Base-by-base conservation (phyloP, 1,140 invertebrate genomes). In the Zophobas atratus region DNA sequence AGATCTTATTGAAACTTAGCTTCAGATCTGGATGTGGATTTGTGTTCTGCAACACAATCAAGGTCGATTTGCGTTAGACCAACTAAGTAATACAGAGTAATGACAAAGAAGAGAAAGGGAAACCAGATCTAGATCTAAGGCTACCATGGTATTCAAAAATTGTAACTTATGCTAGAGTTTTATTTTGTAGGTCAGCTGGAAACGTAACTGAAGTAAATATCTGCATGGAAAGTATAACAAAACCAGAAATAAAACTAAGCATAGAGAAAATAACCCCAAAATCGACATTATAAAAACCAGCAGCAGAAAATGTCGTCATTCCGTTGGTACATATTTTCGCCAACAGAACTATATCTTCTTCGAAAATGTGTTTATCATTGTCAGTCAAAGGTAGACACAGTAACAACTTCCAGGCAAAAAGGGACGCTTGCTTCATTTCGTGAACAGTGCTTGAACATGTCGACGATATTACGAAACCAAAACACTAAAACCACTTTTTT, bases 401-500 rank as follows among this genome's bases (percentile, higher is more conserved):
- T 6, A 51, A 20, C 49, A 51, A 20, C n/a, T 51, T 20, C 3
- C 3, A 51, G 2, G 6, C 49, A 4, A 51, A 6, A 20, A 51
- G 2, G 2, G 49, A 4, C 2, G 49, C 49, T 51, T 51, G 49
- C n/a, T 51, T 51, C 49, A 51, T 51, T 6, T 20, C 20, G 2
- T 20, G 4, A 6, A 51, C 49, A 4, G 49, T 51, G 4, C 20
- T 51, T 51, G 49, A 6, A 20, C 49, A 51, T 20, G 49, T 6
- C 3, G 49, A 51, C n/a, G 49, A 4, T 20, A 51, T 51, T 2
- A 20, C 2, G 2, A 51, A 2, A 4, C 49, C 49, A 51, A 51
- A 51, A 51, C 4, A 51, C 49, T 51, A 51, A 51, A 51, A 51
- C n/a, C 20, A 51, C n/a, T 51, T 5, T 51, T 51, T 51, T 51